These are phyloP conservation scores for Dendroctonus ponderosae DNA, from an alignment of 1,140 invertebrate species.

Conservation along the genomic window DNA sequence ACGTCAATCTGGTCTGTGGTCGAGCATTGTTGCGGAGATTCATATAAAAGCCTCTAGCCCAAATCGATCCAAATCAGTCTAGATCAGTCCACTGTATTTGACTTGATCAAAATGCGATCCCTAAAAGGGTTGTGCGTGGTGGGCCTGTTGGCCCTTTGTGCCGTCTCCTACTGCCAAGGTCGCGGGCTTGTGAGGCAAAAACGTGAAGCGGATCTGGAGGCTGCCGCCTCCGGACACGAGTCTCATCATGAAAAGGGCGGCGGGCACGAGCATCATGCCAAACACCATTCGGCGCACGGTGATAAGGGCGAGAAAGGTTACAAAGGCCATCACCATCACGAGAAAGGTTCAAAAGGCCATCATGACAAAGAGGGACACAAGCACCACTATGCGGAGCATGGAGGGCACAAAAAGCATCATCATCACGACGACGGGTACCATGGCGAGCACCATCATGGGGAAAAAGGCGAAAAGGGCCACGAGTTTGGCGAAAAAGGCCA, in stretches of 20 bases:
- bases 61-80: slow-evolving; percentile 40
- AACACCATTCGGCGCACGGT: slow-evolving; percentile 59
- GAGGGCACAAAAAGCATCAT: slow-evolving; percentile 66
- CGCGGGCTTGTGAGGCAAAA: slow-evolving; percentile 44
- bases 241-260: slow-evolving; percentile 56
- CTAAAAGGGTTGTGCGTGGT: slow-evolving; percentile 43
- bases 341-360: slow-evolving; percentile 66
- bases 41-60: slow-evolving; percentile 43
- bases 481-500: slow-evolving; percentile 62
- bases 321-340: slow-evolving; percentile 61
- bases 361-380: slow-evolving; percentile 65
- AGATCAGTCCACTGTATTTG: slow-evolving; percentile 32
- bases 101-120: slow-evolving; percentile 38
- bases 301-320: slow-evolving; percentile 59
- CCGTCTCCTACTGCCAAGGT: slow-evolving; percentile 40
- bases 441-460: slow-evolving; percentile 64
- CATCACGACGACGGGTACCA: slow-evolving; percentile 68
- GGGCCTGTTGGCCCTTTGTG: slow-evolving; percentile 40
- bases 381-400: slow-evolving; percentile 64
- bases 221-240: slow-evolving; percentile 39
- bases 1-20: slow-evolving; percentile 1
- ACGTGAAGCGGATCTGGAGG: slow-evolving; percentile 43
- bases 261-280: slow-evolving; percentile 58
- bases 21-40: slow-evolving; percentile 32
- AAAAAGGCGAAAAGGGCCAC: slow-evolving; percentile 63